A percentile compares a stretch with the other conserved stretches of the same genome.
Conservation (phyloP, 30 jellyfish, hydroid and myxozoan species). For the Sanderia malayensis region DNA sequence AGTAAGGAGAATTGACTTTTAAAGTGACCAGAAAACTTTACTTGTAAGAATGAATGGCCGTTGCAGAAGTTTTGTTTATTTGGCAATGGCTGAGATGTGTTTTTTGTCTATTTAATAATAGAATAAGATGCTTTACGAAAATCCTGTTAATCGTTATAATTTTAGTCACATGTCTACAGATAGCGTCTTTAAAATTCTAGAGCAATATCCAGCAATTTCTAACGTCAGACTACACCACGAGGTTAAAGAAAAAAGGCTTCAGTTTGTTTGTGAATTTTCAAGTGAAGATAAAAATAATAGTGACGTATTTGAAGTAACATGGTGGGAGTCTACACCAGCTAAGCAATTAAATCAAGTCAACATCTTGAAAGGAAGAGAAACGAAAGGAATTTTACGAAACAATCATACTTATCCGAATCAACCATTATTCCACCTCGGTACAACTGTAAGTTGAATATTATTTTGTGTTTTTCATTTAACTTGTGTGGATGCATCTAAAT, state of each 20-base stretch:
- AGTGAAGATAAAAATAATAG: slow-evolving; percentile 38
- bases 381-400: slow-evolving; percentile 38
- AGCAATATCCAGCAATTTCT: slow-evolving; percentile 29
- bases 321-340: slow-evolving; percentile 59
- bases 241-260: slow-evolving; percentile 53
- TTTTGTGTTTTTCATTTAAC: neutral
- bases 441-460: slow-evolving; percentile 17
- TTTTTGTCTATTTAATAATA: too few relatives aligned
- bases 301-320: slow-evolving; percentile 52
- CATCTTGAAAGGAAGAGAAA: slow-evolving; percentile 19
- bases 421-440: slow-evolving; percentile 48
- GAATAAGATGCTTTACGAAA: too few relatives aligned
- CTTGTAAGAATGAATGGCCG: too few relatives aligned
- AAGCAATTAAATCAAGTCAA: slow-evolving; percentile 8
- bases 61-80: too few relatives aligned
- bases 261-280: slow-evolving; percentile 62
- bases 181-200: too few relatives aligned
- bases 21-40: too few relatives aligned
- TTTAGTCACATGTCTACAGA: too few relatives aligned
- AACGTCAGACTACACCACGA: slow-evolving; percentile 46
- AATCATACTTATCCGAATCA: slow-evolving; percentile 11
- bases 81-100: too few relatives aligned
- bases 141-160: too few relatives aligned
- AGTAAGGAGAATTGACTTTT: neutral
- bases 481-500: too few relatives aligned